A percentile compares a stretch with the other conserved stretches of the same genome.
phyloP scores from a whole-genome alignment of 92 coral and sea anemone genomes.

The Desmophyllum pertusum region DNA sequence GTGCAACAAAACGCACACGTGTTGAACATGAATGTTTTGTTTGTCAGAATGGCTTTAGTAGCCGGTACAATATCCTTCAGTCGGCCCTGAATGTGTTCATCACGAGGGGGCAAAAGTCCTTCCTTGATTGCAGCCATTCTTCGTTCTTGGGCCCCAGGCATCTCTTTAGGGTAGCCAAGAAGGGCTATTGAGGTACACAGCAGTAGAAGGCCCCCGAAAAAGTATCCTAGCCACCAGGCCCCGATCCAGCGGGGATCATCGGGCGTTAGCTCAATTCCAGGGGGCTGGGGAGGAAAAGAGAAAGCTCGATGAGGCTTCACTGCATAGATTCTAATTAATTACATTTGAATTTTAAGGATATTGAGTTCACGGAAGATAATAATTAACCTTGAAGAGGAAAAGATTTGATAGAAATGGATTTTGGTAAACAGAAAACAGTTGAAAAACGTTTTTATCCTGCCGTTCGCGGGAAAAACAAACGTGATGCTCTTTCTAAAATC shows the following conservation, averaged over 20 bases:
- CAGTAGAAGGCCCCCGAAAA: constrained; percentile 91
- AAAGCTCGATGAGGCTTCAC: background rate
- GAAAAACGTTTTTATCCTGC: no score
- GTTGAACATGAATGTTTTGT: constrained; percentile 84
- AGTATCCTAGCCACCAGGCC: constrained; percentile 99
- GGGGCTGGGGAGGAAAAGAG: constrained; percentile 74
- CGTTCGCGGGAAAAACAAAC: no score
- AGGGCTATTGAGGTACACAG: constrained; percentile 86
- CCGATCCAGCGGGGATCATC: constrained; percentile 99
- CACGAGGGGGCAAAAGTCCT: constrained; percentile 88
- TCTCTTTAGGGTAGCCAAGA: constrained; percentile 96
- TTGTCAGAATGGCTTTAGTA: constrained; percentile 87
- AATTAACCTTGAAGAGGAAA: no score
- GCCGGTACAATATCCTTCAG: constrained; percentile 90
- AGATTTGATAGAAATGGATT: no score
- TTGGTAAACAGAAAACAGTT: no score
- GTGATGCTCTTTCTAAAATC: no score
- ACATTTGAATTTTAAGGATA: background rate
- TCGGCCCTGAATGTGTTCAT: constrained; percentile 87
- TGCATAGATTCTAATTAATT: background rate
- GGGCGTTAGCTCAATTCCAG: constrained; percentile 93
- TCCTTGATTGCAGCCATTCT: constrained; percentile 83
- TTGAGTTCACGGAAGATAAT: background rate
- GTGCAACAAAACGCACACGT: constrained; percentile 96
- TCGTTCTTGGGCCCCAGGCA: constrained; percentile 97